Evolutionary conservation across 2,113 vertebrate genomes (phyloP).

Genomic region (Seriola rivoliana): DNA sequence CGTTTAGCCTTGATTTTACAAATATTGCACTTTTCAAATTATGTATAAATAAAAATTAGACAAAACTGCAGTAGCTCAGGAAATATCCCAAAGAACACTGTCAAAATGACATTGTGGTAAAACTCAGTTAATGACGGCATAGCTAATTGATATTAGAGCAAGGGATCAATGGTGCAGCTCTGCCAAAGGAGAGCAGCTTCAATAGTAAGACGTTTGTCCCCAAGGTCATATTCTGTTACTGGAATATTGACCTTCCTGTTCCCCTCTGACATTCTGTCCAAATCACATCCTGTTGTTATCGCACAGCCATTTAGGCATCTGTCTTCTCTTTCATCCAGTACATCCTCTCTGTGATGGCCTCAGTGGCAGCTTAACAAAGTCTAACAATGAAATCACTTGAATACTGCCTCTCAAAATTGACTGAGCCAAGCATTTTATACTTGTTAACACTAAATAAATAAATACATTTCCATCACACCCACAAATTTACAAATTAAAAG

Average conservation of each 20-base stretch:
- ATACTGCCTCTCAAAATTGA: constrained; percentile 15
- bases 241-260: constrained; percentile 77
- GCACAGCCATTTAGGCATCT: constrained; percentile 51
- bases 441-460: background rate
- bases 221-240: constrained; percentile 78
- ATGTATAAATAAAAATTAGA: constrained; percentile 40
- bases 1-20: background rate
- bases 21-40: background rate
- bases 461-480: background rate
- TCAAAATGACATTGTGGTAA: constrained; percentile 63
- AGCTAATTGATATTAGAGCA: constrained; percentile 71
- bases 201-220: constrained; percentile 58
- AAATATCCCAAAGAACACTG: constrained; percentile 33
- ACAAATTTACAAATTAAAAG: constrained; percentile 10
- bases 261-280: constrained; percentile 61
- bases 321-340: constrained; percentile 61
- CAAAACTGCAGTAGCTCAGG: constrained; percentile 16
- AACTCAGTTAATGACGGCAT: constrained; percentile 55
- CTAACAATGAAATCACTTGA: constrained; percentile 10
- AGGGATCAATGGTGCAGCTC: constrained; percentile 59
- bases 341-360: constrained; percentile 49
- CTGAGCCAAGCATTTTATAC: background rate
- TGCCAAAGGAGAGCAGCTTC: constrained; percentile 52
- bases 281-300: constrained; percentile 76
- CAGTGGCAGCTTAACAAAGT: constrained; percentile 42